Conservation (phyloP, 2,888 invertebrate species). For the Epinotia nisella region DNA sequence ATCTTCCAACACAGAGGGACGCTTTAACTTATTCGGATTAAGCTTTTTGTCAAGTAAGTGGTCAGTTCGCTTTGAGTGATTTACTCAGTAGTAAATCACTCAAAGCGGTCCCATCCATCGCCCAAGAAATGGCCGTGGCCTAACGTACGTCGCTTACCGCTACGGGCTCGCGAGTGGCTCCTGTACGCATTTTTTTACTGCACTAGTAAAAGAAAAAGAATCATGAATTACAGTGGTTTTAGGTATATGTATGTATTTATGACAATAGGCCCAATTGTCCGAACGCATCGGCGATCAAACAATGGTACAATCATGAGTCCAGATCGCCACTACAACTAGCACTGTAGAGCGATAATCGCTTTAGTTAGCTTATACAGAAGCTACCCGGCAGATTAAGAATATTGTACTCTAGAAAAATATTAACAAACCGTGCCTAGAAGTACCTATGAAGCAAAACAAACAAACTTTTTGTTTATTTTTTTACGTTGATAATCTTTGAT, state of each 20-base stretch:
- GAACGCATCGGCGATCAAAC: constrained; percentile 65
- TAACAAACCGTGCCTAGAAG: not conserved
- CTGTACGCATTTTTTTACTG: no score
- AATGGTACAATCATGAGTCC: constrained; percentile 78
- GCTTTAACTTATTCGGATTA: no score
- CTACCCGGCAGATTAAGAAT: constrained; percentile 51
- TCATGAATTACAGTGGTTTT: constrained; percentile 64
- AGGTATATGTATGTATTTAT: constrained; percentile 56
- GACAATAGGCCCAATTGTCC: constrained; percentile 81
- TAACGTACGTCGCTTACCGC: no score
- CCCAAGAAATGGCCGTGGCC: no score
- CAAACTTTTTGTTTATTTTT: not conserved
- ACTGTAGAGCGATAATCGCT: constrained; percentile 62
- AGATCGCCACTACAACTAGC: constrained; percentile 67
- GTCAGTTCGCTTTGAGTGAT: no score
- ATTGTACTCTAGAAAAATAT: constrained; percentile 4
- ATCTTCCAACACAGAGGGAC: no score
- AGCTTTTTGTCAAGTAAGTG: no score
- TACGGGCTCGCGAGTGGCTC: no score
- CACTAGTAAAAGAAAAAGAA: not conserved
- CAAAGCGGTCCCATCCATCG: no score
- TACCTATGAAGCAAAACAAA: not conserved
- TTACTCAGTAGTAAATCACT: no score
- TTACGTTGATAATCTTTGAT: not conserved
- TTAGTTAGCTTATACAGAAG: constrained; percentile 63